Evolutionary conservation across 2,113 vertebrate species (phyloP), one percentile per base, ranked within the genome.

Genomic region (Dasyornis broadbenti): DNA sequence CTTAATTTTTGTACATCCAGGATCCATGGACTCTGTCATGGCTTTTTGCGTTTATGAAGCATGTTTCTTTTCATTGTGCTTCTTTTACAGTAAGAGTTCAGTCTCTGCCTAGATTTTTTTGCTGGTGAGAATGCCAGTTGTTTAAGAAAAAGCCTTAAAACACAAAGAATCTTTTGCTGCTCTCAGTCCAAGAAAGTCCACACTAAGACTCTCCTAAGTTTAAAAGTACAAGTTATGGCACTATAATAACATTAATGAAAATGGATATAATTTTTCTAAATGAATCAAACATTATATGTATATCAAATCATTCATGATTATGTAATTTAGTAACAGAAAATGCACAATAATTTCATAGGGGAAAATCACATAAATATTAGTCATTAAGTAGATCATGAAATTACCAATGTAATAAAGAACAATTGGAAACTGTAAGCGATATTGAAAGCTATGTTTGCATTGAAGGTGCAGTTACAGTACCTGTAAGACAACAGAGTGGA

Each of bases 1-100:
- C 86, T 92, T 92, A 63, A 52, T 73, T 97, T 96, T 94, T 92
- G 73, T 60, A 26, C 47, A 79, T 91, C 66, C 21, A 50, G 66
- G 20, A 45, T 20, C 44, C 44, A 45, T 45, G 44, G 50, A 78
- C 79, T 96, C 44, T 94, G 35, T 65, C 21, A 19, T 50, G 40
- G 65, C 10, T 73, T 94, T 90, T 95, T 94, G 73, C 26, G 82
- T 27, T 96, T 89, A 86, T 8, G 89, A 94, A 92, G 18, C 21
- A 21, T 44, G 52, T 79, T 95, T 85, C 53, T 89, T 97, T 92
- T 70, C 61, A 60, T 76, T 17, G 0, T 39, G n/a, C 56, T 65
- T 78, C 75, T 95, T 97, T 94, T 84, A 91, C 31, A 96, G 90
- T 39, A 68, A 42, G 69, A 50, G 50, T 60, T 82, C 33, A 8